Conservation (phyloP, 2,888 invertebrate genomes). For the Prosapia bicincta region DNA sequence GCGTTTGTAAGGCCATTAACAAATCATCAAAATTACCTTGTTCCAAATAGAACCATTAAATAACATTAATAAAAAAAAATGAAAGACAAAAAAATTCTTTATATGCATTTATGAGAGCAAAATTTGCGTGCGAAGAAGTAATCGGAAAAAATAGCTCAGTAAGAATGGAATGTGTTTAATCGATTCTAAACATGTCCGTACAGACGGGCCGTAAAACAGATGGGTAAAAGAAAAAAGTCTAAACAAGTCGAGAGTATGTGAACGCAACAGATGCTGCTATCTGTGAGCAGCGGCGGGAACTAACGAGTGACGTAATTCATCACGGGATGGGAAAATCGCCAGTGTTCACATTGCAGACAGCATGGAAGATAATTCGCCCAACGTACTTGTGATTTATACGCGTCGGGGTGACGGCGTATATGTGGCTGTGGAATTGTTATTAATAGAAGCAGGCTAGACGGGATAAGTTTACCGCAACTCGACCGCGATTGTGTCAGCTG, state of each 20-base stretch:
- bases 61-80: too few species aligned
- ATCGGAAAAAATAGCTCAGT: background rate
- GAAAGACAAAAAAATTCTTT: too few species aligned
- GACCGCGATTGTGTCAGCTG: background rate
- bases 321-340: background rate
- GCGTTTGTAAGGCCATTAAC: too few species aligned
- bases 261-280: background rate
- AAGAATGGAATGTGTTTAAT: background rate
- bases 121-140: background rate
- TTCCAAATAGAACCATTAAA: too few species aligned
- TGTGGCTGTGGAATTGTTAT: background rate
- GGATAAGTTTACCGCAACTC: background rate
- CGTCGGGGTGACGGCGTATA: background rate
- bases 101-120: too few species aligned
- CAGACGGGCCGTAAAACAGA: background rate
- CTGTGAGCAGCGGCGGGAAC: background rate
- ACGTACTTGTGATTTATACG: background rate
- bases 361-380: background rate
- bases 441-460: background rate
- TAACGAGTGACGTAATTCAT: background rate
- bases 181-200: background rate
- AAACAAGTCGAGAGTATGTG: background rate
- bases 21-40: too few species aligned
- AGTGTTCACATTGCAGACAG: background rate
- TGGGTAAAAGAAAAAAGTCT: background rate